Evolutionary conservation across 2,797 vertebrate species (phyloP), one percentile per base, ranked within the genome.

Genomic region (Helostoma temminkii): DNA sequence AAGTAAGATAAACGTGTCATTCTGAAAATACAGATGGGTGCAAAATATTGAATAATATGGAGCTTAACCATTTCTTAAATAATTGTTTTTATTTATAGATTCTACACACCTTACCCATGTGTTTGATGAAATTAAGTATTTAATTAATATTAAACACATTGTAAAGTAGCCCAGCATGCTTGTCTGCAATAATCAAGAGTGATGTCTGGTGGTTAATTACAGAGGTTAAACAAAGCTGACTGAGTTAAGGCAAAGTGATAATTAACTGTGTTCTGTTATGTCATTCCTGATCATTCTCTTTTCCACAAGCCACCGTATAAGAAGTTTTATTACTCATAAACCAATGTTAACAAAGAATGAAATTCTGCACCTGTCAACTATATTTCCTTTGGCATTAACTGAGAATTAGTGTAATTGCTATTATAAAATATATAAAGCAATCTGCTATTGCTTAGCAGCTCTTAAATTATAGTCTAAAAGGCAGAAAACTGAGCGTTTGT

Each of bases 391-490:
- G 76, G 80, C 78, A 59, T 36, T 4, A 30, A 36, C 48, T 24
- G 63, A 70, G 71, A 80, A 76, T 80, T 69, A 71, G 39, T 21
- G 14, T 70, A 74, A 83, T 65, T 48, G 24, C 47, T 58, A 9
- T 46, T 46, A 70, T 75, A 67, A 58, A 72, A 79, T 57, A 68
- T 34, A 52, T 15, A 3, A 42, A 63, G 32, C 32, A 74, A 82
- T 63, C 42, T 61, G 45, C 78, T 72, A 66, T 46, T 49, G 69
- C 28, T 73, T 58, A 82, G 25, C 65, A 67, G 76, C 75, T 80
- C 69, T 67, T 77, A 65, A 84, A 85, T 78, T 63, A 67, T 22
- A 49, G 66, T 73, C 71, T 74, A 70, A 77, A 73, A 71, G 63
- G 50, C 34, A 47, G 12, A 55, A 2, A 30, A 74, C 56, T 49